Conservation (phyloP, 2,113 vertebrate genomes). For the Stegostoma tigrinum region DNA sequence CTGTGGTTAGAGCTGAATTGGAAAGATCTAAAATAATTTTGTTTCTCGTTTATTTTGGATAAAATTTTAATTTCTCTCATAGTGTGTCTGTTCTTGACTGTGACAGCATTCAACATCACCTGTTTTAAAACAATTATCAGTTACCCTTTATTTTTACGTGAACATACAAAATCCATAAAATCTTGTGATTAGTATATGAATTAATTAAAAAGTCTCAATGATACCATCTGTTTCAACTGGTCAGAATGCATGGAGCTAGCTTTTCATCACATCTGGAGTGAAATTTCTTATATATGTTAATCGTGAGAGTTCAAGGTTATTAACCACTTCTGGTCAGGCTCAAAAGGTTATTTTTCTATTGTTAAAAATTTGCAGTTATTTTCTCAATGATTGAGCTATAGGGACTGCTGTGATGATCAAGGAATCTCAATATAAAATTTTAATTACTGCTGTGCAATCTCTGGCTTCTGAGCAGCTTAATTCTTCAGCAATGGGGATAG, state of each 20-base stretch:
- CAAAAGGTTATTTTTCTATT: not conserved
- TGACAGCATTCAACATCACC: not conserved
- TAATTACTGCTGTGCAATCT: not conserved
- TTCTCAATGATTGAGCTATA: not conserved
- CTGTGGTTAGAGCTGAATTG: not conserved
- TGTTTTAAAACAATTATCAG: not conserved
- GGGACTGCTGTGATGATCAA: constrained; percentile 10
- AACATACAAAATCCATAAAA: not conserved
- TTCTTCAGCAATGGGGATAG: constrained; percentile 14
- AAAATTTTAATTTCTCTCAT: not conserved
- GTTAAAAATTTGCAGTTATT: not conserved
- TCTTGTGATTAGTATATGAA: constrained; percentile 25
- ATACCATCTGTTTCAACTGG: constrained; percentile 10
- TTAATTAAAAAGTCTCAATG: not conserved
- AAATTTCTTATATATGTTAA: not conserved
- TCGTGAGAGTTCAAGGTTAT: constrained; percentile 10
- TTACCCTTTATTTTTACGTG: not conserved
- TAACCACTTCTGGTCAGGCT: not conserved
- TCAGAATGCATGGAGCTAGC: not conserved
- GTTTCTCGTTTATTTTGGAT: not conserved
- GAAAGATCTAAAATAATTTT: not conserved
- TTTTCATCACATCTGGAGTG: not conserved
- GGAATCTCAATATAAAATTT: constrained; percentile 15
- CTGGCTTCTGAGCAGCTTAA: constrained; percentile 12
- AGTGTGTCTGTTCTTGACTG: not conserved